Evolutionary conservation across 2,797 vertebrate genomes (phyloP).

Genomic region (Notolepis coatsorum): DNA sequence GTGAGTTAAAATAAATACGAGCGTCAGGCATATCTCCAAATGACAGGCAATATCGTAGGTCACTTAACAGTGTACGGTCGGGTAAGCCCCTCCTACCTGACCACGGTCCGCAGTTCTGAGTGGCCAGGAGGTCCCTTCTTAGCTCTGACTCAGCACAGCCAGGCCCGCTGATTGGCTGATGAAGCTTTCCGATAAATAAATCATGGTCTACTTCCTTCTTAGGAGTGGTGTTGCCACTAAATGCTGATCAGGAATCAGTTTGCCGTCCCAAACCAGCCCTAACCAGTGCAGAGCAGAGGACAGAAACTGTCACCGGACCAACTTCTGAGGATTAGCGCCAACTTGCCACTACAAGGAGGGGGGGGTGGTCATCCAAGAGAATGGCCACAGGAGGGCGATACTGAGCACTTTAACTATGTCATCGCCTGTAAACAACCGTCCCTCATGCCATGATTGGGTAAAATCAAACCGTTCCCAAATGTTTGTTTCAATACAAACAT

Average conservation of each 20-base stretch:
- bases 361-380: not conserved
- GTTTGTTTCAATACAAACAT: conserved; percentile 37
- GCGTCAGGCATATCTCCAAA: conserved; percentile 24
- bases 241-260: not conserved
- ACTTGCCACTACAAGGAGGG: not conserved
- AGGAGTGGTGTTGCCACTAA: not conserved
- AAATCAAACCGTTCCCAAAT: conserved; percentile 27
- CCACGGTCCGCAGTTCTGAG: conserved; percentile 20
- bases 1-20: conserved; percentile 19
- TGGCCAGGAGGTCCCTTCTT: conserved; percentile 26
- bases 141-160: conserved; percentile 16
- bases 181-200: conserved; percentile 11
- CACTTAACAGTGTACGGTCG: conserved; percentile 8
- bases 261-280: not conserved
- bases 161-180: conserved; percentile 54
- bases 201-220: conserved; percentile 4
- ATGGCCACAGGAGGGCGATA: not conserved
- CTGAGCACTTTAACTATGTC: conserved; percentile 27
- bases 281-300: not conserved
- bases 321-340: not conserved
- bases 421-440: conserved; percentile 48
- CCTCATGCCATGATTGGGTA: conserved; percentile 24
- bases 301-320: not conserved
- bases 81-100: conserved; percentile 7
- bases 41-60: conserved; percentile 34